A percentile compares a stretch with the other conserved stretches of the same genome.
Evolutionary conservation across 2,797 vertebrate genomes (phyloP).

Genomic region (Fistularia commersonii): DNA sequence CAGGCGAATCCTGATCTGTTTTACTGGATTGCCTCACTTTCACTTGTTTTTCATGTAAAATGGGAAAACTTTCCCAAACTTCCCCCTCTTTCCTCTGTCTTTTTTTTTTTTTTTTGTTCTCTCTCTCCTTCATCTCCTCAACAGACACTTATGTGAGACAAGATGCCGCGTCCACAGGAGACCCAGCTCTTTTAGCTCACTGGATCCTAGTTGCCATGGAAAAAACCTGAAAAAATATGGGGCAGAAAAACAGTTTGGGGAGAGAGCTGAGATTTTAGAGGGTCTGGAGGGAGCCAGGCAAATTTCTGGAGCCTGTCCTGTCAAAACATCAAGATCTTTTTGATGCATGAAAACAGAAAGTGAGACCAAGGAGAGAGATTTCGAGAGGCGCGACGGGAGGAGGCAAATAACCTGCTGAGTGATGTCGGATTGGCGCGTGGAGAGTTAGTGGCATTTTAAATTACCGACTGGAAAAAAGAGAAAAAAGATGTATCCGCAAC

Average conservation of each 20-base stretch:
- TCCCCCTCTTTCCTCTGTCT: constrained; percentile 28
- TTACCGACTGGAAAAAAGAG: constrained; percentile 1
- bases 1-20: constrained; percentile 8
- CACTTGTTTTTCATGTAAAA: constrained; percentile 45
- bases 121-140: constrained; percentile 48
- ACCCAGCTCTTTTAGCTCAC: constrained; percentile 59
- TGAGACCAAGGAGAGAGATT: constrained; percentile 31
- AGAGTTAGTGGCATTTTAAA: constrained; percentile 24
- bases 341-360: constrained; percentile 63
- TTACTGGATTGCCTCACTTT: neutral
- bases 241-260: constrained; percentile 74
- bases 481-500: neutral
- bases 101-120: constrained; percentile 5
- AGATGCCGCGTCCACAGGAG: constrained; percentile 71
- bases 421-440: constrained; percentile 29
- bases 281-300: constrained; percentile 62
- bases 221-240: constrained; percentile 73
- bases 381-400: constrained; percentile 14
- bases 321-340: constrained; percentile 74
- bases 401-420: constrained; percentile 42
- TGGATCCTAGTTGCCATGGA: constrained; percentile 73
- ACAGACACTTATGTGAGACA: constrained; percentile 72
- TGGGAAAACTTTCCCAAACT: constrained; percentile 53
- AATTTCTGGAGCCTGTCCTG: constrained; percentile 71
- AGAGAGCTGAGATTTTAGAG: constrained; percentile 69